These are phyloP conservation scores for Pardosa pseudoannulata DNA, from an alignment of 2,888 invertebrate genomes.

Conservation along the genomic window DNA sequence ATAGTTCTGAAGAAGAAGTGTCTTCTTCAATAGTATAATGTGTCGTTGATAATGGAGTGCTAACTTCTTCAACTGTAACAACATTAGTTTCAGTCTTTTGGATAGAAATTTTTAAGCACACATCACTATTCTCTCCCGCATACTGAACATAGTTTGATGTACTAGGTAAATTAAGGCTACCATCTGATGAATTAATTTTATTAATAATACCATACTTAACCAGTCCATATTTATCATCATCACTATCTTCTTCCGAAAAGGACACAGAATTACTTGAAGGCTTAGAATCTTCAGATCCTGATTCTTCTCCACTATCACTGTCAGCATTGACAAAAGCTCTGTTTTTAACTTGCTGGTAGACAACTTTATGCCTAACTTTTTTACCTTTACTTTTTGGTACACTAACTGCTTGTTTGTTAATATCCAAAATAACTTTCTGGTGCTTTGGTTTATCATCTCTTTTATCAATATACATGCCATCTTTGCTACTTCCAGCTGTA, in stretches of 20 bases:
- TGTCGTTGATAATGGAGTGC: conserved; percentile 26
- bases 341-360: not conserved
- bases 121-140: conserved; percentile 37
- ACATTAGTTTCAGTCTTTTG: conserved; percentile 68
- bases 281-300: conserved; percentile 25
- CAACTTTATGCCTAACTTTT: not conserved
- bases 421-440: not conserved
- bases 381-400: not conserved
- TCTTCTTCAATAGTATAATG: conserved; percentile 56
- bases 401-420: not conserved
- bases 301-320: conserved; percentile 9
- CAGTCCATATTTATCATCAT: conserved; percentile 48
- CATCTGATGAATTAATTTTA: conserved; percentile 3
- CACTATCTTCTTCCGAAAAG: conserved; percentile 51
- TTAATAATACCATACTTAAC: conserved; percentile 39
- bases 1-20: conserved; percentile 51
- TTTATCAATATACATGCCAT: not conserved
- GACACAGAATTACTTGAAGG: conserved; percentile 30
- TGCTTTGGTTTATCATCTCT: not conserved
- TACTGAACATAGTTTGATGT: conserved; percentile 54
- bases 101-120: conserved; percentile 63
- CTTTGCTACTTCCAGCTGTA: not conserved
- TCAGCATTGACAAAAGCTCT: not conserved
- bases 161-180: not conserved
- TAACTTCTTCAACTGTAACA: conserved; percentile 60